Percentiles rank a stretch among this genome's conserved stretches.
phyloP scores from a whole-genome alignment of 1,140 invertebrate genomes.

The Lamellibrachia luymesi region DNA sequence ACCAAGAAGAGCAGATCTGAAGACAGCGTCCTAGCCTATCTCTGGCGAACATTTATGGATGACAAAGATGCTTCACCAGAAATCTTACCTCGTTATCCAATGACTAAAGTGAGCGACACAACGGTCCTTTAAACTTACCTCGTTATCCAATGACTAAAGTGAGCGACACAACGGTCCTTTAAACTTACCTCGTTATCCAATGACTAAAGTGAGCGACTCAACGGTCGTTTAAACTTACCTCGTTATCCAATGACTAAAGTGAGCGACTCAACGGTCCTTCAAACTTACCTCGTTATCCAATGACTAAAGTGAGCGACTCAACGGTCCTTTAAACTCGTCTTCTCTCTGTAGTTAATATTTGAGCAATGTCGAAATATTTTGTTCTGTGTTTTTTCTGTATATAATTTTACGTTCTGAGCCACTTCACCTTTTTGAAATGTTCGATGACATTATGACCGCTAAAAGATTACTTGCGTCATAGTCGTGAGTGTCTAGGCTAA shows the following conservation, averaged over 20 bases:
- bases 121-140: constrained; percentile 32
- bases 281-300: constrained; percentile 42
- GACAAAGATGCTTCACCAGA: constrained; percentile 37
- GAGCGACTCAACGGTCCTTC: not conserved
- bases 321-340: constrained; percentile 24
- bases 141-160: constrained; percentile 51
- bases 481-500: too few relatives aligned
- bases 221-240: constrained; percentile 32
- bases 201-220: constrained; percentile 42
- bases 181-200: constrained; percentile 43
- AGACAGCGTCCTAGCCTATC: constrained; percentile 45
- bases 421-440: not conserved
- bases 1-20: constrained; percentile 36
- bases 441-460: not conserved
- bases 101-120: constrained; percentile 42
- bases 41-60: constrained; percentile 44
- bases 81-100: constrained; percentile 43
- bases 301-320: constrained; percentile 42
- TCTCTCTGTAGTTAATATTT: not conserved
- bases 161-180: not conserved
- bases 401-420: not conserved
- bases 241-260: constrained; percentile 51
- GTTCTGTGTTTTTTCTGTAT: not conserved
- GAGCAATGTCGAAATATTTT: not conserved
- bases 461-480: too few relatives aligned